Base-by-base conservation (phyloP, 2,113 vertebrate genomes). In the Pygoscelis antarcticus region DNA sequence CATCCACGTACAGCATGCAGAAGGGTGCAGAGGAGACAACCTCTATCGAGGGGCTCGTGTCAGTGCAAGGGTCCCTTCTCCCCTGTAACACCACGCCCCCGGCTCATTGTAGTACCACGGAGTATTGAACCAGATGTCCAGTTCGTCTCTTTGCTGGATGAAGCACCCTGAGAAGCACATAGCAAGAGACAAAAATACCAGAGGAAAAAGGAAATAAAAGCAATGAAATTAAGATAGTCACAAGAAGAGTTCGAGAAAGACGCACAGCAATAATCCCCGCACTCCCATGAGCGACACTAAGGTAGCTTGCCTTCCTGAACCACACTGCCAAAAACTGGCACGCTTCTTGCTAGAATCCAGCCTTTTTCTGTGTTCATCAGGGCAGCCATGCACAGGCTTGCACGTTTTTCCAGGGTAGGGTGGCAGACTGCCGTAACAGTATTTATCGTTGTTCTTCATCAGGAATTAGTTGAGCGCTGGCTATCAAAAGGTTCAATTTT, bases 1-100 rank as follows among this genome's bases (percentile, higher is more conserved):
- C 26, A 32, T 3, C 58, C 17, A 20, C 0, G 0, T 4, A 16
- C 5, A 19, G 26, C 16, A 10, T 2, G 57, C 22, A 18, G 57
- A 19, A 40, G 16, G 20, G 25, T 36, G 77, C 30, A 21, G 42
- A 65, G 18, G 34, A 52, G 23, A 52, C 16, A 14, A 38, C 5
- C 16, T 38, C 34, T 40, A 7, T 4, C 29, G 21, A 8, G 29
- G 22, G 26, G 26, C 47, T 70, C 1, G 0, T 16, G 30, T 12
- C 42, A 7, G 22, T 30, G 18, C 38, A 27, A 20, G 27, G 15
- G 9, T 44, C 19, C 42, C 64, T 13, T 7, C 27, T 32, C 21
- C 27, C 16, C n/a, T 23, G 14, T 13, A 30, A 57, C 17, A 34
- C 13, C 38, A 3, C 15, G 18, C 4, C 22, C 21, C 23, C 6